Evolutionary conservation across 23 tunicate genomes (phyloP), one percentile per base, ranked within the genome.

Genomic region (Halocynthia aurantium): DNA sequence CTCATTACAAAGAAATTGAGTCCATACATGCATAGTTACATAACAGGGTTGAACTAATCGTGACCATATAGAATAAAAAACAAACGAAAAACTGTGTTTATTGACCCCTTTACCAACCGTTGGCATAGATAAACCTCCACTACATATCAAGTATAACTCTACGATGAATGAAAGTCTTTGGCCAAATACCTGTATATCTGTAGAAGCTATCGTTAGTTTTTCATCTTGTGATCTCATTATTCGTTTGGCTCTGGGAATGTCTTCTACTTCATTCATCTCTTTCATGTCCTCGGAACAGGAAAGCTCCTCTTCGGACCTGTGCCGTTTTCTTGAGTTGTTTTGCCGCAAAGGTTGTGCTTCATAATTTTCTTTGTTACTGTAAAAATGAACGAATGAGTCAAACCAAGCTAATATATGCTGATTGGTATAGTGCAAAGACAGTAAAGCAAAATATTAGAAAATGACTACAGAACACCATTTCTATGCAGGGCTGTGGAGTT

Each of bases 261-360:
- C 13, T 51, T 53, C 15, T 54, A 54, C 78, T 54, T 13, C 22
- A n/a, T 20, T 13, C 19, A n/a, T 17, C 5, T 53, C 31, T 65
- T 65, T 65, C 31, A 20, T 49, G 9, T 9, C 31, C 22, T 40
- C 15, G 18, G 15, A 22, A 44, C 50, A 54, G 13, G 18, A 12
- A 2, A 64, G 19, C n/a, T 4, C 64, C 13, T 74, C 78, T 22
- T 56, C 56, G 10, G 62, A 54, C 17, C 78, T 55, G 78, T 74
- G 78, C 31, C 78, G n/a, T 74, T 74, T 74, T 49, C 78, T 53
- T 0, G 78, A 74, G 78, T 74, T 74, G 78, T 53, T 74, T 19
- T 20, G 78, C 56, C 54, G 55, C 8, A 74, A 64, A 52, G 78
- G 78, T 56, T 74, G 31, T 10, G 78, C 15, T 74, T 53, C 70